These are phyloP conservation scores for Neodiprion fabricii DNA, from an alignment of 1,140 invertebrate genomes.

Conservation along the genomic window DNA sequence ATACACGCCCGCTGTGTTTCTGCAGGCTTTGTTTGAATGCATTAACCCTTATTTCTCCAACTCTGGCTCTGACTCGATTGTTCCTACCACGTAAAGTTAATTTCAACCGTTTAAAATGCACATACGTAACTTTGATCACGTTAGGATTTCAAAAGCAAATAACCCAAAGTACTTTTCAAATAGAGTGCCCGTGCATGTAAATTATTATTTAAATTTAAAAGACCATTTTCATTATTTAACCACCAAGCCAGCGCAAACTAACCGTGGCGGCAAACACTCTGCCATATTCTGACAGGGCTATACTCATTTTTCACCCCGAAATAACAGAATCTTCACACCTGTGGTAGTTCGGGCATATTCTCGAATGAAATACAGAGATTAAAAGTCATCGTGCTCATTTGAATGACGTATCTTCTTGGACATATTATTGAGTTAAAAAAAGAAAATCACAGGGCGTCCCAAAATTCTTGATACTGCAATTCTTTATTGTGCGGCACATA, in stretches of 20 bases:
- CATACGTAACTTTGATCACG: background rate
- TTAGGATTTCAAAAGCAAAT: background rate
- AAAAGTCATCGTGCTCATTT: no score
- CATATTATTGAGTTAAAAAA: no score
- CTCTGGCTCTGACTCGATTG: background rate
- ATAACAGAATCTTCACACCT: no score
- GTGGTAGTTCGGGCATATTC: no score
- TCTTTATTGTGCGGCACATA: no score
- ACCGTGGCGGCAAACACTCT: background rate
- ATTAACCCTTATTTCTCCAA: background rate
- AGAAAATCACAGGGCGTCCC: no score
- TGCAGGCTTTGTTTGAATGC: background rate
- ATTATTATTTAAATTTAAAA: slow-evolving; percentile 5
- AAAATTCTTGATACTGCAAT: no score
- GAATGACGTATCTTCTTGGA: no score
- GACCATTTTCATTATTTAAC: background rate
- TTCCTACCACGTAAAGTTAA: background rate
- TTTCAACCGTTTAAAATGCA: slow-evolving; percentile 5
- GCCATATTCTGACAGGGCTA: background rate
- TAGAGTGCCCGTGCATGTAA: background rate
- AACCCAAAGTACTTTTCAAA: background rate
- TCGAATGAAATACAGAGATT: no score
- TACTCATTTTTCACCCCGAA: background rate
- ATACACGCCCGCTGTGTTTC: background rate
- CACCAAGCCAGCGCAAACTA: background rate